Percentiles rank a stretch among this genome's conserved stretches.
phyloP scores from a whole-genome alignment of 1,140 invertebrate species.

The Cyrtorhinus lividipennis region DNA sequence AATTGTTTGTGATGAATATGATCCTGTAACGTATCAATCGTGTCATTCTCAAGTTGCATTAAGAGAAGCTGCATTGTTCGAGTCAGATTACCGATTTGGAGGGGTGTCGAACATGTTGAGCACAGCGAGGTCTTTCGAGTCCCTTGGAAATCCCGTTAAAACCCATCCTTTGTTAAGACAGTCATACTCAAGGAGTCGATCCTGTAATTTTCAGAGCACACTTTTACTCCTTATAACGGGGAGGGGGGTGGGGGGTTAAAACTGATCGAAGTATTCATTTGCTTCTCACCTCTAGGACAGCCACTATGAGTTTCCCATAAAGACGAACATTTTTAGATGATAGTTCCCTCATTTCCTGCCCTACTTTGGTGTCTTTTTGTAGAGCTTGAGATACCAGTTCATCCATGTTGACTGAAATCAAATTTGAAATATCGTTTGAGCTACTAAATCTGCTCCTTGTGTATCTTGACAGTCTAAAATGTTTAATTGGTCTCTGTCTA shows the following conservation, averaged over 20 bases:
- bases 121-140: slow-evolving; percentile 38
- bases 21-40: slow-evolving; percentile 5
- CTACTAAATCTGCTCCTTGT: no score
- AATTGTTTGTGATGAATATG: slow-evolving; percentile 9
- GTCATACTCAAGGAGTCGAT: slow-evolving; percentile 30
- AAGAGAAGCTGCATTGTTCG: not conserved
- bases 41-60: not conserved
- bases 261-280: no score
- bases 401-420: slow-evolving; percentile 37
- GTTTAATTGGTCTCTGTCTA: no score
- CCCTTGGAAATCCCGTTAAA: slow-evolving; percentile 39
- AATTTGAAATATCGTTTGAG: no score
- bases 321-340: slow-evolving; percentile 31
- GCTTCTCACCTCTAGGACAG: slow-evolving; percentile 34
- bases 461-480: no score
- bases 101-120: slow-evolving; percentile 41
- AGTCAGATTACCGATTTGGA: slow-evolving; percentile 38
- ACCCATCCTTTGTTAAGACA: slow-evolving; percentile 44
- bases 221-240: not conserved
- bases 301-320: slow-evolving; percentile 32
- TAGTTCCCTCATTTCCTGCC: slow-evolving; percentile 32
- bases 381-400: slow-evolving; percentile 35
- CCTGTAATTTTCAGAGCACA: slow-evolving; percentile 20
- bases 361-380: slow-evolving; percentile 33
- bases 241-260: not conserved